Evolutionary conservation across 2,888 invertebrate genomes (phyloP), one percentile per base, ranked within the genome.

Genomic region (Agrypnus murinus): DNA sequence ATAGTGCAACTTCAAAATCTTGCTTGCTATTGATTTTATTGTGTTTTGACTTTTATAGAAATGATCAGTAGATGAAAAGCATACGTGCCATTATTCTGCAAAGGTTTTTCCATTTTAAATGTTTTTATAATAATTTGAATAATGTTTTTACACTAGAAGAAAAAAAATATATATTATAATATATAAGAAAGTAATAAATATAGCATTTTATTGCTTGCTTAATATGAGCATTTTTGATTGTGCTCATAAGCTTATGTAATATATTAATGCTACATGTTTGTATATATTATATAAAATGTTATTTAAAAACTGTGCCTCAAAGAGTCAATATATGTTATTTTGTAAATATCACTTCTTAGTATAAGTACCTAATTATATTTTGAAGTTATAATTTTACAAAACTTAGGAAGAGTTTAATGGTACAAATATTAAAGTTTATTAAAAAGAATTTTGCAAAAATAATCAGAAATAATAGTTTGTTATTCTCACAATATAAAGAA

Each of bases 261-360:
- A 48, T 53, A 53, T 53, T 53, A 34, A 17, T 14, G 32, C 53
- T 53, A 34, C 32, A 34, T 53, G 36, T 53, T 53, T 53, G 53
- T 53, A 53, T 40, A 12, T 53, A 53, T 53, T 53, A 53, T 53
- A 53, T 53, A 53, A 53, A 58, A 40, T 40, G 40, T 40, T 40
- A 58, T 58, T 58, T 36, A 40, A 58, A 58, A 14, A 57, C 14
- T 38, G 58, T 58, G 58, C 58, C 58, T 58, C 58, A 53, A 53
- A 53, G 53, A 53, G 53, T 58, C 40, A 40, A 58, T 58, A 58
- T 40, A 17, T 58, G 17, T 55, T 36, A 36, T 17, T 38, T 14
- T 58, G 53, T 53, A 53, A 53, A 53, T 53, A 53, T 14, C 36
- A 58, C 38, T 17, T 58, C 19, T 58, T 17, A 15, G 34, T 48